Base-by-base conservation (phyloP, 2,888 invertebrate genomes). In the Eulithis prunata region DNA sequence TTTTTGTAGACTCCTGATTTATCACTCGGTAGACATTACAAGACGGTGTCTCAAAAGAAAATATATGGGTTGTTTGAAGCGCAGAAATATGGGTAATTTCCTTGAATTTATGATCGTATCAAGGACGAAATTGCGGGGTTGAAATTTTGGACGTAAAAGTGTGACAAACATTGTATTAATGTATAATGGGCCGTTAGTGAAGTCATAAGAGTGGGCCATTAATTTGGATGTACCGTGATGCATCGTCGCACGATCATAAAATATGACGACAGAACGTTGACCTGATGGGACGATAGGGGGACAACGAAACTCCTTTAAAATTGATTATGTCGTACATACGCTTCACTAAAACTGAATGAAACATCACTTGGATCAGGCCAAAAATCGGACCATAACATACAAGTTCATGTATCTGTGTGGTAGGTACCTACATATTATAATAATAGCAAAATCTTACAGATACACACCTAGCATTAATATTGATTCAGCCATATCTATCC, bases 41-140 rank as follows among this genome's bases (percentile, higher is more conserved):
- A 87, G 85, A 83, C 84, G 86, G 85, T 87, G 89, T 88, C 89
- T 85, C 80, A 81, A 78, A 78, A 80, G 79, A 78, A 88, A 87
- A 91, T 90, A 91, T 91, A 92, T 89, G 85, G 85, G 86, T 89
- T 85, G 87, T 89, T 90, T 90, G 92, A 90, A 90, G 86, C 89
- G 83, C 85, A 87, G 88, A 92, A 90, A 89, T 88, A 91, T 91
- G 89, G 90, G 90, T 90, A 89, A 91, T 91, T 91, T 90, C 88
- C 89, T 86, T 85, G 89, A 88, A 91, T 91, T 91, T 92, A 91
- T 91, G 89, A 86, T 86, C 87, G 88, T 89, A 89, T 89, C 89
- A 87, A 82, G 83, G 83, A 78, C 80, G 84, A 86, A 86, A 89
- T 86, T 85, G 85, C 85, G 80, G 85, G 78, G 80, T 83, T 85